phyloP scores from a whole-genome alignment of 2,888 invertebrate species.

The Xanthorhoe designata region DNA sequence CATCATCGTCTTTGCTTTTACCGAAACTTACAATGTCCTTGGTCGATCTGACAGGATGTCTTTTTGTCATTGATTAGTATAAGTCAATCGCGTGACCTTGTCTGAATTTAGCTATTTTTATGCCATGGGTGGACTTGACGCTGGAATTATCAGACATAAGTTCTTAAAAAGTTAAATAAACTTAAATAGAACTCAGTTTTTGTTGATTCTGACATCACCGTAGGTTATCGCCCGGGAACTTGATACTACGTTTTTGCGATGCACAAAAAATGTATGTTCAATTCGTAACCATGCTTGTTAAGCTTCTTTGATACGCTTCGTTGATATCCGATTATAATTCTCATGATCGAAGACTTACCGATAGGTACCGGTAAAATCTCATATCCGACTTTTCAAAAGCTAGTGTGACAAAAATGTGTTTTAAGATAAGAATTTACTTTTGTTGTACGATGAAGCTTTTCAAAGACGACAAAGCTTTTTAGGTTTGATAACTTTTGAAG shows the following conservation, averaged over 20 bases:
- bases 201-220: constrained; percentile 44
- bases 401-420: background rate
- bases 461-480: background rate
- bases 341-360: background rate
- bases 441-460: background rate
- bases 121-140: background rate
- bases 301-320: background rate
- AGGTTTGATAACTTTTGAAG: background rate
- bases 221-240: constrained; percentile 48
- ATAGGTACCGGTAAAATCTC: background rate
- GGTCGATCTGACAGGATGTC: too few species aligned
- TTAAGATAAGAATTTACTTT: background rate
- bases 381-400: background rate
- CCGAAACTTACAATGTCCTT: too few species aligned
- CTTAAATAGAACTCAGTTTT: constrained; percentile 35
- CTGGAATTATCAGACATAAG: constrained; percentile 1
- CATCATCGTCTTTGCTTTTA: too few species aligned
- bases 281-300: background rate
- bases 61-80: too few species aligned
- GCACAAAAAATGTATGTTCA: background rate
- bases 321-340: background rate
- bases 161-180: constrained; percentile 16
- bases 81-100: too few species aligned
- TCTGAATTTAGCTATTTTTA: too few species aligned
- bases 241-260: constrained; percentile 28